Evolutionary conservation across 1,140 invertebrate genomes (phyloP).

Genomic region (Drosophila nikananu): DNA sequence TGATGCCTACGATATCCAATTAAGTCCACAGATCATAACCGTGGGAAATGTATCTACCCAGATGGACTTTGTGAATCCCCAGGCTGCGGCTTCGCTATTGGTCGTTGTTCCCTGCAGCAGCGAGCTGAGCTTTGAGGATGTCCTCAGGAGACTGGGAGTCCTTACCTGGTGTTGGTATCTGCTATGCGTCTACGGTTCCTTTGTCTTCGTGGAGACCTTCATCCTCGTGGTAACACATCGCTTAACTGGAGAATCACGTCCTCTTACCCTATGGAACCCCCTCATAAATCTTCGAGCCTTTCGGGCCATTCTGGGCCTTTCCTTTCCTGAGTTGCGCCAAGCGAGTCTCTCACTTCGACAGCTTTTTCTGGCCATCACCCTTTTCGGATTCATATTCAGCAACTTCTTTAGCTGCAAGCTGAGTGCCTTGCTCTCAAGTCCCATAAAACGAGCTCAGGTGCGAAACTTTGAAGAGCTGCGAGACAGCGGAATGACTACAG

Average conservation of each 20-base stretch:
- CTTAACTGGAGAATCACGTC: not conserved
- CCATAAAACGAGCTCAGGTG: not conserved
- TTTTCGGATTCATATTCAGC: constrained; percentile 42
- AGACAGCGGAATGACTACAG: constrained; percentile 23
- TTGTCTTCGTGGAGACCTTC: constrained; percentile 27
- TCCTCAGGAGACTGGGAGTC: not conserved
- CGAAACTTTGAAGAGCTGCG: constrained; percentile 32
- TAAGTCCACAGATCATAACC: not conserved
- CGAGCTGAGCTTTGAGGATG: constrained; percentile 26
- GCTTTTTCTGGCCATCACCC: constrained; percentile 34
- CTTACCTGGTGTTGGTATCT: constrained; percentile 10
- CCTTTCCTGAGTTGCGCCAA: constrained; percentile 12
- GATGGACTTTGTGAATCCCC: not conserved
- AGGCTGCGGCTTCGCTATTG: not conserved
- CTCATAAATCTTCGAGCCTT: constrained; percentile 41
- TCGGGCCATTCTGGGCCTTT: constrained; percentile 36
- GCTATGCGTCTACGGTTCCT: constrained; percentile 19
- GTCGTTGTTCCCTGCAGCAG: constrained; percentile 40
- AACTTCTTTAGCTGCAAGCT: constrained; percentile 43
- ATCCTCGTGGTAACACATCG: constrained; percentile 3
- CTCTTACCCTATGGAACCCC: not conserved
- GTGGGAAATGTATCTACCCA: not conserved
- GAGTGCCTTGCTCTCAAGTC: constrained; percentile 42
- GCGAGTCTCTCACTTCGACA: constrained; percentile 27
- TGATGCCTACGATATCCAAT: not conserved